phyloP scores from a whole-genome alignment of 2,888 invertebrate species.

The Heliconius erato region DNA sequence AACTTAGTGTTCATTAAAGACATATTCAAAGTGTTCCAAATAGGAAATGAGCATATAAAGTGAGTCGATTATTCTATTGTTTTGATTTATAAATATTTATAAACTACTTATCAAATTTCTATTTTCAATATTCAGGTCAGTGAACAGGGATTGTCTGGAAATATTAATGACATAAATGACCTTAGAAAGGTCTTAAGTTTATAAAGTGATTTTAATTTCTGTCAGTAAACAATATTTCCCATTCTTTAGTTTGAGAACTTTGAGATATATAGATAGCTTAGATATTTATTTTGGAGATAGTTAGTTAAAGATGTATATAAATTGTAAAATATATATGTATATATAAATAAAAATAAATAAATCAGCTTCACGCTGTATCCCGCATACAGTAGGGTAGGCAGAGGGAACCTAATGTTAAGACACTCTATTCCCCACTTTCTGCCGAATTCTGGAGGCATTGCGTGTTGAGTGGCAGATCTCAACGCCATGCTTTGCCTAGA shows the following conservation, averaged over 20 bases:
- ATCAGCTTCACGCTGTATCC: no score
- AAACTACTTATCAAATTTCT: conserved; percentile 29
- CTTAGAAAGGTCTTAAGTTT: neutral
- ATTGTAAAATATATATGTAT: no score
- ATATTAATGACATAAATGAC: neutral
- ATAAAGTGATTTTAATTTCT: neutral
- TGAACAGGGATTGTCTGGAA: conserved; percentile 2
- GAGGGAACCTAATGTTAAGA: no score
- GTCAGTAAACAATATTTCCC: neutral
- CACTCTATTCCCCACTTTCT: no score
- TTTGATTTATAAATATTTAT: conserved; percentile 35
- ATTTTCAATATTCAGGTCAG: conserved; percentile 17
- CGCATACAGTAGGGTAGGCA: no score
- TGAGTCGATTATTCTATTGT: conserved; percentile 61
- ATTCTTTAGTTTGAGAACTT: neutral
- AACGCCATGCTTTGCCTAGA: no score
- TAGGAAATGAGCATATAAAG: conserved; percentile 76
- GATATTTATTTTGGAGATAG: neutral
- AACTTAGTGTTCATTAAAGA: conserved; percentile 77
- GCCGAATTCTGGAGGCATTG: no score
- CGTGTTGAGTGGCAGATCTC: no score
- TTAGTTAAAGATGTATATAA: neutral
- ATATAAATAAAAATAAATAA: no score
- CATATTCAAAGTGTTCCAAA: conserved; percentile 68
- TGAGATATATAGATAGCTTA: no score